Evolutionary conservation across 2,113 vertebrate genomes (phyloP).

Genomic region (Myocastor coypus): DNA sequence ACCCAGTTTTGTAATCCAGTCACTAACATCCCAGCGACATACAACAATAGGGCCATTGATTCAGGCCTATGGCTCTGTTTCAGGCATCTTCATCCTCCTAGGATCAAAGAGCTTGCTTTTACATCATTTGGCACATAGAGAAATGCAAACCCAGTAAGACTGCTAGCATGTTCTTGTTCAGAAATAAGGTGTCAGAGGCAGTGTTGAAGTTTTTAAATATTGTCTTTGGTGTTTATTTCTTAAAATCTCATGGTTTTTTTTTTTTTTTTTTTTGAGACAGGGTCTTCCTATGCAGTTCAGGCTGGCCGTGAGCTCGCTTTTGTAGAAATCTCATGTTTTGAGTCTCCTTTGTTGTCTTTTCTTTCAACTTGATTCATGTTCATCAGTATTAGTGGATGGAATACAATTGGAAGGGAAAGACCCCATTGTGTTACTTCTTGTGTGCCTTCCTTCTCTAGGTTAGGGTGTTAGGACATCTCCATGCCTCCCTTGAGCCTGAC

Average conservation of each 20-base stretch:
- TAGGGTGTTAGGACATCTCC: background rate
- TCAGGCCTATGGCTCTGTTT: background rate
- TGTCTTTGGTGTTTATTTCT: conserved; percentile 44
- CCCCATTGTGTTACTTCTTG: background rate
- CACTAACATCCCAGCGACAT: background rate
- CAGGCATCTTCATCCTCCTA: background rate
- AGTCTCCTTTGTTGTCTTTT: background rate
- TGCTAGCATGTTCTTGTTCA: background rate
- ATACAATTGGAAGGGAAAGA: background rate
- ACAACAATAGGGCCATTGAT: background rate
- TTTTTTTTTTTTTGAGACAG: no score
- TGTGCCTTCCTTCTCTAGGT: background rate
- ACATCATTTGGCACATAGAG: background rate
- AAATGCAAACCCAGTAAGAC: background rate
- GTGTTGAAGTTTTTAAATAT: background rate
- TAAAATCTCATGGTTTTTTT: background rate
- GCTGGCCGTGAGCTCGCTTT: no score
- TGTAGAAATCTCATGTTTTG: background rate
- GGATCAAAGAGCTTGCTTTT: background rate
- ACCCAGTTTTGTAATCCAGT: background rate
- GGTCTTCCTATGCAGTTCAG: no score
- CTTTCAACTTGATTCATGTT: background rate
- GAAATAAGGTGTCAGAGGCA: background rate
- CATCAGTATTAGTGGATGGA: background rate
- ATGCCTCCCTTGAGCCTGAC: background rate